Base-by-base conservation (phyloP, 2,113 vertebrate species). In the Phodopus roborovskii region DNA sequence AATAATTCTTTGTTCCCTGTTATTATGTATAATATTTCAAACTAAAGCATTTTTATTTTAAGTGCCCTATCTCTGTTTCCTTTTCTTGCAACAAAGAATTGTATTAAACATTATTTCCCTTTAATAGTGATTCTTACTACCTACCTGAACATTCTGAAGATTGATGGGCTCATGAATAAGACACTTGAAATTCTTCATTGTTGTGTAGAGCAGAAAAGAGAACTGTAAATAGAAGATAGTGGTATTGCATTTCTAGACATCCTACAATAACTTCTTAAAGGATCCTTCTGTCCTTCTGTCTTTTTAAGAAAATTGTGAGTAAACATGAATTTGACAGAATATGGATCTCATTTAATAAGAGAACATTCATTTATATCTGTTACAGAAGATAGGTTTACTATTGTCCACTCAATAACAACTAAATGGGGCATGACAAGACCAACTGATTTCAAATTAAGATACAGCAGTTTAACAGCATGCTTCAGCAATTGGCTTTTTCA, bases 11-110 rank as follows among this genome's bases (percentile, higher is more conserved):
- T 92, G 93, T 85, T 90, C 71, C 39, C 53, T 89, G 22, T 86
- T 94, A 96, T 96, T 95, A 90, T 82, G 13, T 96, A 58, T 83
- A 96, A 96, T 96, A 95, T 94, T 97, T 98, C 92, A 94, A 91
- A 91, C 74, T 88, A 58, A 96, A 90, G 26, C 85, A 26, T 88
- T 96, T 66, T 95, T 94, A 88, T 9, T 85, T 16, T 30, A 97
- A 96, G 7, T 92, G 13, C 79, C 24, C 71, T 92, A 0, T 93
- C 48, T 68, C 48, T 77, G 36, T 87, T 12, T 93, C 48, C 94
- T 96, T 97, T 94, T 81, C 75, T 96, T 81, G 6, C 26, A 90
- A 94, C 30, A 84, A 92, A 92, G n/a, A 96, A 96, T 92, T 82
- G 71, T 84, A 78, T 89, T 88, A 95, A 94, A 50, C 73, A 93